Evolutionary conservation across 2,113 vertebrate genomes (phyloP), one percentile per base, ranked within the genome.

Genomic region (Falcunculus frontatus): DNA sequence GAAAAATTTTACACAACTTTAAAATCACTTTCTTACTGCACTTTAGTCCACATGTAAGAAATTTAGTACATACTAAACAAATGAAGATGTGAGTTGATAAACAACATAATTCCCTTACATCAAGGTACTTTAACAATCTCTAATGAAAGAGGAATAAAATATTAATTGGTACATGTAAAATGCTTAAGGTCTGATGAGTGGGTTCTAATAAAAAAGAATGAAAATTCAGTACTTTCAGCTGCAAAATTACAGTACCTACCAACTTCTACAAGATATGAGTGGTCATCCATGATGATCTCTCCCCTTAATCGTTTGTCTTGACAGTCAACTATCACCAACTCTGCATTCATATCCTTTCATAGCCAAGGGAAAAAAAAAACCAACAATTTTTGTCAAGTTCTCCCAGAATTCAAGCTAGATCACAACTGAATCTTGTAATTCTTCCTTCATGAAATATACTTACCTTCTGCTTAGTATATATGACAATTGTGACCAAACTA

Each of bases 401-500:
- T 67, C 74, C 23, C 37, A 35, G 12, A 75, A 91, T 84, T 89
- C 85, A 87, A 79, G 32, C 20, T 57, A 53, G 42, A 68, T 89
- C 50, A 88, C 53, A 84, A 55, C 13, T 37, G 30, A 27, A 73
- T 78, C 41, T 70, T 74, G 21, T 26, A 70, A 53, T 79, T 75
- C 32, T 32, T 16, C 64, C 23, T 87, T 70, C n/a, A 86, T 33
- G 44, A 93, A 59, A 94, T 5, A 49, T 4, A 15, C 78, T 97
- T 97, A 98, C 98, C 97, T 98, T 98, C 76, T 98, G 97, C 96
- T 99, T 99, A 83, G 99, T 98, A 82, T 99, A 99, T 96, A 99
- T 91, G 26, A 99, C 98, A 92, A 99, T 29, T 64, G 98, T 98
- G 88, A 99, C 96, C 29, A 95, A 97, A 68, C 57, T 97, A 30